A percentile compares a stretch with the other conserved stretches of the same genome.
Conservation (phyloP, 1,140 invertebrate species). For the Achatina immaculata region DNA sequence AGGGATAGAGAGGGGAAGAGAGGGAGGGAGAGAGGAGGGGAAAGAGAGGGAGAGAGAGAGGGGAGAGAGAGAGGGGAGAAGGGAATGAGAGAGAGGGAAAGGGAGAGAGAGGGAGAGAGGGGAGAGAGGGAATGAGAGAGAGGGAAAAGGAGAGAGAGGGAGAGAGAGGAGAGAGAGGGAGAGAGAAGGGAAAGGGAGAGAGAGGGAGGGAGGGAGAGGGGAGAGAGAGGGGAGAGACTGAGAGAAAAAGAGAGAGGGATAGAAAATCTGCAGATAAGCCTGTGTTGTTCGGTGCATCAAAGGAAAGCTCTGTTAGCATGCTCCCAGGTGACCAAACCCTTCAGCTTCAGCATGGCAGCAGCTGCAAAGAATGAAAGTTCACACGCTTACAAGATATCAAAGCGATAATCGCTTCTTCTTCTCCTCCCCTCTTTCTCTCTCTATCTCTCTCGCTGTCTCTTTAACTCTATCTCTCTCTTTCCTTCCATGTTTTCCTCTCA, state of each 20-base stretch:
- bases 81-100: not conserved
- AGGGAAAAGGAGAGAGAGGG: not conserved
- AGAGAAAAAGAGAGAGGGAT: not conserved
- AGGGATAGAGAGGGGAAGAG: not conserved
- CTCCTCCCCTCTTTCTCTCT: too few relatives aligned
- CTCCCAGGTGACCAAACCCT: too few relatives aligned
- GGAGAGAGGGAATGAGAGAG: not conserved
- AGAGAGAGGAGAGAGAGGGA: not conserved
- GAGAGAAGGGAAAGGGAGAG: not conserved
- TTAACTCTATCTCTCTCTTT: too few relatives aligned
- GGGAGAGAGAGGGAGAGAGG: not conserved
- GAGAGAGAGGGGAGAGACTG: not conserved
- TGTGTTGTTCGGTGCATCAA: too few relatives aligned
- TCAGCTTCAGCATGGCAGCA: too few relatives aligned
- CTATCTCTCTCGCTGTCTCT: too few relatives aligned
- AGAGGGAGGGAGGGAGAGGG: not conserved
- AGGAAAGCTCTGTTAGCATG: too few relatives aligned
- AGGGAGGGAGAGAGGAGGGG: not conserved
- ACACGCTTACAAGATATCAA: too few relatives aligned
- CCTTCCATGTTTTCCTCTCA: too few relatives aligned
- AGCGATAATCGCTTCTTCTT: too few relatives aligned
- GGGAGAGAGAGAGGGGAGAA: not conserved
- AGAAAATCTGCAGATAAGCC: too few relatives aligned
- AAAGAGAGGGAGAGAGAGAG: not conserved
- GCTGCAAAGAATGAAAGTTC: too few relatives aligned